phyloP scores from a whole-genome alignment of 2,797 vertebrate species.

The Acanthurus tractus region DNA sequence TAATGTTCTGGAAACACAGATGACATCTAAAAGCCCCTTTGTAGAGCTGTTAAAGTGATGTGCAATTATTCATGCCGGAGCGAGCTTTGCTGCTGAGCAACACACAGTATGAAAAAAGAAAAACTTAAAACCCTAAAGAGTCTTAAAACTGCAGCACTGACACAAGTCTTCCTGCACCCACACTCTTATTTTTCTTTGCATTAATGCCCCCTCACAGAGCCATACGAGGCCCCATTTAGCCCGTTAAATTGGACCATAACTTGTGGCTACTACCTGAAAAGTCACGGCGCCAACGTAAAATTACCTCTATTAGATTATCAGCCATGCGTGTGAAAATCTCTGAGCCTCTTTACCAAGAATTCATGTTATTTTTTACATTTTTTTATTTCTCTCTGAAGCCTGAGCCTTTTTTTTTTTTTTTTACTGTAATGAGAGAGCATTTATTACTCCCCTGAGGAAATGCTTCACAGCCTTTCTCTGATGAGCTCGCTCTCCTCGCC shows the following conservation, averaged over 20 bases:
- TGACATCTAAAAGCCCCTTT: slow-evolving; percentile 67
- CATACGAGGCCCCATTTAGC: slow-evolving; percentile 19
- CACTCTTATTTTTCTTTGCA: not conserved
- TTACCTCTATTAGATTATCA: slow-evolving; percentile 38
- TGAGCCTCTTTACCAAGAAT: slow-evolving; percentile 28
- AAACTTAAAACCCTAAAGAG: slow-evolving; percentile 22
- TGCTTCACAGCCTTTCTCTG: slow-evolving; percentile 5
- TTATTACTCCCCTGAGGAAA: slow-evolving; percentile 23
- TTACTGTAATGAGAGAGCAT: slow-evolving; percentile 25
- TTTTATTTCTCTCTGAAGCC: not conserved
- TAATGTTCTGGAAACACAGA: slow-evolving; percentile 64
- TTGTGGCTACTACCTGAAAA: slow-evolving; percentile 23
- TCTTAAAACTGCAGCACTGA: not conserved
- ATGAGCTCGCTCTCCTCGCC: not conserved
- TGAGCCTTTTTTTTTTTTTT: too few relatives aligned
- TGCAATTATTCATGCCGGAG: too few relatives aligned
- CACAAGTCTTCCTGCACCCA: slow-evolving; percentile 5
- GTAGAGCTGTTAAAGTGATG: slow-evolving; percentile 64
- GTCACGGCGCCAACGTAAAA: slow-evolving; percentile 16
- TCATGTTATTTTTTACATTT: slow-evolving; percentile 19
- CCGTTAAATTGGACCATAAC: slow-evolving; percentile 24
- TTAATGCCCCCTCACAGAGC: slow-evolving; percentile 15
- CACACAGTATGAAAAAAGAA: too few relatives aligned
- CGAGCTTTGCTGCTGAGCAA: too few relatives aligned
- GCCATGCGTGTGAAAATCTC: slow-evolving; percentile 39